These are phyloP conservation scores for Hylyphantes graminicola DNA, from an alignment of 1,140 invertebrate genomes.

Conservation along the genomic window DNA sequence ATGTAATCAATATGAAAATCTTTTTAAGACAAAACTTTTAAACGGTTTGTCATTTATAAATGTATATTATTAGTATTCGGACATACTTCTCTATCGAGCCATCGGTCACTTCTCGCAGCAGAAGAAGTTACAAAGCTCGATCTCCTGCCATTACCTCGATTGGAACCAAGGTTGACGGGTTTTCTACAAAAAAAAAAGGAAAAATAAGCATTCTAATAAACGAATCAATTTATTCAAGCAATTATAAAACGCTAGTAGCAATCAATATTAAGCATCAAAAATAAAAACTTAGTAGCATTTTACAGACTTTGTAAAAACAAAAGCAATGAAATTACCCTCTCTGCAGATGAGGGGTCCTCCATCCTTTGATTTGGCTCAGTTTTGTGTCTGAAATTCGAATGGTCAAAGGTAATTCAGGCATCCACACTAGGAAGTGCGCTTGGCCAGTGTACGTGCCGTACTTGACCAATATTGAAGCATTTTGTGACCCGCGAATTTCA, in stretches of 20 bases:
- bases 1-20: neutral
- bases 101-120: constrained; percentile 31
- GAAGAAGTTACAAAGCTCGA: constrained; percentile 39
- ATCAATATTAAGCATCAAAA: neutral
- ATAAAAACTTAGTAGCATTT: neutral
- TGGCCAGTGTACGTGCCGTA: constrained; percentile 91
- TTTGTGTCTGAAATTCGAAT: constrained; percentile 87
- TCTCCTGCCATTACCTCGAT: neutral
- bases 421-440: constrained; percentile 93
- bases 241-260: neutral
- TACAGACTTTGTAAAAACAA: neutral
- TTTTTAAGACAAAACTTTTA: neutral
- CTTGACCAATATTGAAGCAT: constrained; percentile 92
- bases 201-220: neutral
- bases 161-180: constrained; percentile 18
- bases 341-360: constrained; percentile 80
- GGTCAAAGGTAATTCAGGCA: constrained; percentile 93
- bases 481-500: constrained; percentile 92
- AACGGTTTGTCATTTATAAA: neutral
- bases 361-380: constrained; percentile 89
- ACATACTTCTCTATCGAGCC: constrained; percentile 48
- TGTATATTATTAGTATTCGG: neutral
- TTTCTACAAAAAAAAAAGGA: constrained; percentile 34
- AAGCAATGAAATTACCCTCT: constrained; percentile 56
- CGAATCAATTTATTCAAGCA: neutral